phyloP scores from a whole-genome alignment of 2,797 vertebrate genomes.

The Neoniphon sammara region DNA sequence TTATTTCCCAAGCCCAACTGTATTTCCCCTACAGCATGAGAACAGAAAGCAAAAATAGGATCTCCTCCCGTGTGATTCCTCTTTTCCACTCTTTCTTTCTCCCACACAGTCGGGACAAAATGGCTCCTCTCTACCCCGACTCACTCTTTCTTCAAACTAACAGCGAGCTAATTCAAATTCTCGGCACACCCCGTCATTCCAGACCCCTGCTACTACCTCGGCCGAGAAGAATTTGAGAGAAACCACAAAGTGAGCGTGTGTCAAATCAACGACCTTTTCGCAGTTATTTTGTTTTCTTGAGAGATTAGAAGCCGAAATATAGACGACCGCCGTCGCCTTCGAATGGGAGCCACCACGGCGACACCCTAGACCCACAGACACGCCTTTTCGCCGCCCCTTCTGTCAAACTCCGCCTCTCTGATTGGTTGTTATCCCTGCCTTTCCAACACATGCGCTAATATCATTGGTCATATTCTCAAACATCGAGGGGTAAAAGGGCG shows the following conservation, averaged over 20 bases:
- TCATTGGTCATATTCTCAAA: constrained; percentile 64
- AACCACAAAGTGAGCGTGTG: constrained; percentile 37
- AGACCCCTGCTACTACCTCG: constrained; percentile 60
- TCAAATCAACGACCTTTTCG: constrained; percentile 37
- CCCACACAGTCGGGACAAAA: constrained; percentile 89
- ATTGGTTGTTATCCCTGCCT: constrained; percentile 61
- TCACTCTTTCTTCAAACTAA: constrained; percentile 86
- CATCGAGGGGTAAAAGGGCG: constrained; percentile 53
- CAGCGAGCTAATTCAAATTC: constrained; percentile 83
- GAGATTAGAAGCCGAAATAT: constrained; percentile 74
- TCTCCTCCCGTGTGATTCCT: constrained; percentile 74
- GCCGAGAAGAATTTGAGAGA: constrained; percentile 43
- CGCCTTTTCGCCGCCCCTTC: constrained; percentile 74
- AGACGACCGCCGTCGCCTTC: constrained; percentile 88
- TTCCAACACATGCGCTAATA: accelerated
- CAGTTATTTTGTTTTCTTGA: constrained; percentile 48
- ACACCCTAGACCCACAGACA: constrained; percentile 77
- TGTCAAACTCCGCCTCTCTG: constrained; percentile 11
- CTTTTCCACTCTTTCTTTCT: constrained; percentile 82
- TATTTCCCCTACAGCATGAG: constrained; percentile 59
- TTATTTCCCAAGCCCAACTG: constrained; percentile 47
- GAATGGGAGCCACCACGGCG: constrained; percentile 83
- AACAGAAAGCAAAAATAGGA: constrained; percentile 63
- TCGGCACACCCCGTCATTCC: constrained; percentile 82
- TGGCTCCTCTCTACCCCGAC: constrained; percentile 83